These are phyloP conservation scores for Tetramorium alpestre DNA, from an alignment of 1,140 invertebrate genomes.

Conservation along the genomic window DNA sequence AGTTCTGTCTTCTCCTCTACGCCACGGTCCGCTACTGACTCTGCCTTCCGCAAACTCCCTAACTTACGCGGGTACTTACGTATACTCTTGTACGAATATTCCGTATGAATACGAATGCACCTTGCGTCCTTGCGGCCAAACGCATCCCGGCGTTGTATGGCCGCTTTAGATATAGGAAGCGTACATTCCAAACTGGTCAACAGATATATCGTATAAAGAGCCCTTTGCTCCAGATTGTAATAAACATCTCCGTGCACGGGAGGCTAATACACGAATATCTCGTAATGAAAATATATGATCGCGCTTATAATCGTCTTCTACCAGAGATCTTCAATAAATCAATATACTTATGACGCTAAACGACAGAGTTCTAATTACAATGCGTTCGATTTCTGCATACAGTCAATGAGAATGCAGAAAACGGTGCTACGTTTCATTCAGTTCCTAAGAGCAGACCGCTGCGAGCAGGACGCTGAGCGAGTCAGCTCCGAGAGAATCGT, in stretches of 20 bases:
- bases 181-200: neutral
- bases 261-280: neutral
- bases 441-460: constrained; percentile 54
- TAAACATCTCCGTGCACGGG: neutral
- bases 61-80: constrained; percentile 75
- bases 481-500: constrained; percentile 9
- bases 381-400: neutral
- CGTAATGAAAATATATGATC: neutral
- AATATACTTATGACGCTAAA: neutral
- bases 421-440: neutral
- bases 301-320: neutral
- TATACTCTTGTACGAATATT: constrained; percentile 57
- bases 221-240: neutral
- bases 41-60: constrained; percentile 70
- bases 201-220: neutral
- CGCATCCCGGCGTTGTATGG: constrained; percentile 24
- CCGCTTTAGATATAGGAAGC: neutral
- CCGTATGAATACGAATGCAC: constrained; percentile 73
- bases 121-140: constrained; percentile 55
- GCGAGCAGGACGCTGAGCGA: constrained; percentile 2
- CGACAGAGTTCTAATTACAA: neutral
- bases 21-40: constrained; percentile 65
- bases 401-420: constrained; percentile 24
- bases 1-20: constrained; percentile 73
- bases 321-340: neutral